Evolutionary conservation across 2,888 invertebrate species (phyloP).

Genomic region (Gonocerus acuteangulatus): DNA sequence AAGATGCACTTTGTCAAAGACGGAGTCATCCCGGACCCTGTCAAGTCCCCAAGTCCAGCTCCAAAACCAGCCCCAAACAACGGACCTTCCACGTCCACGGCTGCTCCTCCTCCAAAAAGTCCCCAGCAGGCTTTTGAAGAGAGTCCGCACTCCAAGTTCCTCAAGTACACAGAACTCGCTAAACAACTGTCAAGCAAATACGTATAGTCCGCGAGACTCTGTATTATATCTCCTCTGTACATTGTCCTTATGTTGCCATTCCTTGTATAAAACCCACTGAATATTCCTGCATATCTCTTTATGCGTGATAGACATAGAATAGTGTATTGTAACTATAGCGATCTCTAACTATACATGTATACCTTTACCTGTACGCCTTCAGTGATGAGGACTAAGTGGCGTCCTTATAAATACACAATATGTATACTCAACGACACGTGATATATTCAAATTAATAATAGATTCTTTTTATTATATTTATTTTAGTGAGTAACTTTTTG

Average conservation of each 20-base stretch:
- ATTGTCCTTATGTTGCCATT: constrained; percentile 37
- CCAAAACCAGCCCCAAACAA: constrained; percentile 42
- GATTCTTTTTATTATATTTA: constrained; percentile 35
- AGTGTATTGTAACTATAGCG: constrained; percentile 35
- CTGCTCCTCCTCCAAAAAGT: constrained; percentile 37
- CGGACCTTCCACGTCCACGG: constrained; percentile 39
- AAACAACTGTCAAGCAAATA: constrained; percentile 97
- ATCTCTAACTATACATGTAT: constrained; percentile 36
- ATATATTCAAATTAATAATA: constrained; percentile 34
- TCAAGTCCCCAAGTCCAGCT: constrained; percentile 46
- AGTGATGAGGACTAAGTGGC: constrained; percentile 30
- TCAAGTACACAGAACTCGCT: constrained; percentile 96
- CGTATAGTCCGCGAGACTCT: constrained; percentile 52
- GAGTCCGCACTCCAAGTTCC: constrained; percentile 93
- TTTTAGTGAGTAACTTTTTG: constrained; percentile 28
- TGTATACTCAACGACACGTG: constrained; percentile 36
- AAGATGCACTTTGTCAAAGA: constrained; percentile 94
- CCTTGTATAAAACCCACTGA: constrained; percentile 36
- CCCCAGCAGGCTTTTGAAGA: constrained; percentile 57
- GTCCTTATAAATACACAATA: constrained; percentile 34
- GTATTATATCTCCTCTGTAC: constrained; percentile 33
- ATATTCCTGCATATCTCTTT: constrained; percentile 36
- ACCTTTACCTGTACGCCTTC: constrained; percentile 34
- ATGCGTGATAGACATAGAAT: constrained; percentile 35
- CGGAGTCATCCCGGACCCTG: constrained; percentile 71